phyloP scores from a whole-genome alignment of 2,888 invertebrate genomes.

The Synanthedon myopaeformis region DNA sequence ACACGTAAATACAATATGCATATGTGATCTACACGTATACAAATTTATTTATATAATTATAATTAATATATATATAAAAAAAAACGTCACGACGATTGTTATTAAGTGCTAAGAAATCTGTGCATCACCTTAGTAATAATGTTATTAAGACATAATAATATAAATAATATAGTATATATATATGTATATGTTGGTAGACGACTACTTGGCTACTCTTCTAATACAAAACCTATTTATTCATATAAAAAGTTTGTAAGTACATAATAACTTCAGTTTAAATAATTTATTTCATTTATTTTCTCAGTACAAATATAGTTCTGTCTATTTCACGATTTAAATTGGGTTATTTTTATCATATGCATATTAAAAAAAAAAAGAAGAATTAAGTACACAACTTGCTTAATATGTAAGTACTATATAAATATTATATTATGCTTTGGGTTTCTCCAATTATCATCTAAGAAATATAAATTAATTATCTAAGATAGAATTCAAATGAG shows the following conservation, averaged over 20 bases:
- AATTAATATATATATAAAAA: constrained; percentile 22
- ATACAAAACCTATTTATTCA: constrained; percentile 40
- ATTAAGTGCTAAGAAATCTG: constrained; percentile 49
- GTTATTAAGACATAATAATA: constrained; percentile 3
- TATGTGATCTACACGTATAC: constrained; percentile 43
- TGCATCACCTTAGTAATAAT: constrained; percentile 27
- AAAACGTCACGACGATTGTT: constrained; percentile 37
- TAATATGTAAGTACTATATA: constrained; percentile 5
- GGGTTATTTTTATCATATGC: not conserved
- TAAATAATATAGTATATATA: constrained; percentile 3
- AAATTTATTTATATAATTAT: constrained; percentile 19
- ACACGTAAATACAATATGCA: constrained; percentile 7
- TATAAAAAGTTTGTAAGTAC: constrained; percentile 35
- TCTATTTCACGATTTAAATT: not conserved
- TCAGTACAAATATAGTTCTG: not conserved
- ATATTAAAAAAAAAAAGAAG: not conserved
- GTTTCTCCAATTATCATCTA: not conserved
- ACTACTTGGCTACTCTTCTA: constrained; percentile 34
- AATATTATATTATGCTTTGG: constrained; percentile 11
- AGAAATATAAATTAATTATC: too few relatives aligned
- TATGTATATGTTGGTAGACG: constrained; percentile 22
- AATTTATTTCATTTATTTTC: not conserved
- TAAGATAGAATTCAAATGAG: too few relatives aligned
- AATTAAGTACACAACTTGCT: not conserved
- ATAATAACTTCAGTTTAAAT: not conserved